phyloP scores from a whole-genome alignment of 2,888 invertebrate genomes.

The Embidobia sp. region DNA sequence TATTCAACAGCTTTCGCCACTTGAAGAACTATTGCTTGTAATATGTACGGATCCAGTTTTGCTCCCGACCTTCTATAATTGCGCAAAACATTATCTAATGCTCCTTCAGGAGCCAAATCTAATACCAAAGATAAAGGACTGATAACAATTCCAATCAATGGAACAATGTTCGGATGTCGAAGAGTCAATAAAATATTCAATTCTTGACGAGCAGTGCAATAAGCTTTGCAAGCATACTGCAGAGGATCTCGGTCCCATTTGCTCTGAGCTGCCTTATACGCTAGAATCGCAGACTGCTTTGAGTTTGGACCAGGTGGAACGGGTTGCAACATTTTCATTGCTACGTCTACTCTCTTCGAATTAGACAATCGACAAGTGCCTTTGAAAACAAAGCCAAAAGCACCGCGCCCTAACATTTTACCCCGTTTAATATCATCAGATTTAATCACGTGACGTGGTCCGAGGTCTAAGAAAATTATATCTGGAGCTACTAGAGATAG shows the following conservation, averaged over 20 bases:
- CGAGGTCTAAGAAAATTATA: slow-evolving; percentile 94
- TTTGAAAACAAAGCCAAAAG: slow-evolving; percentile 98
- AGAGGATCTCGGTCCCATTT: slow-evolving; percentile 97
- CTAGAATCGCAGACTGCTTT: slow-evolving; percentile 85
- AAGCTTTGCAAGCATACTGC: slow-evolving; percentile 96
- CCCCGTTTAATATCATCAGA: slow-evolving; percentile 91
- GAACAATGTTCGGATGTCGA: slow-evolving; percentile 95
- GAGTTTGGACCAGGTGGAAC: slow-evolving; percentile 91
- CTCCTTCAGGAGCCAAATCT: slow-evolving; percentile 95
- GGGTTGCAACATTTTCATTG: slow-evolving; percentile 97
- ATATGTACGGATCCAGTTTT: slow-evolving; percentile 89
- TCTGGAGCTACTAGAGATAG: slow-evolving; percentile 95
- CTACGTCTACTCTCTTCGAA: slow-evolving; percentile 87
- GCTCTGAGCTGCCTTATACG: slow-evolving; percentile 85
- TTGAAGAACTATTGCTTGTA: slow-evolving; percentile 93
- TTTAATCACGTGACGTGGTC: slow-evolving; percentile 90
- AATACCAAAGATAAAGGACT: slow-evolving; percentile 94
- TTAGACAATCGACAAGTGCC: slow-evolving; percentile 87
- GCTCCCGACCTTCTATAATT: slow-evolving; percentile 93
- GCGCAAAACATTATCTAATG: slow-evolving; percentile 91
- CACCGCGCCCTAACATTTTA: slow-evolving; percentile 94
- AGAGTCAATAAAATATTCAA: slow-evolving; percentile 92
- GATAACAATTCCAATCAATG: slow-evolving; percentile 93
- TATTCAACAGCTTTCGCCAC: slow-evolving; percentile 97
- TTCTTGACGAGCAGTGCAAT: slow-evolving; percentile 97